Percentiles rank a stretch among this genome's conserved stretches.
Conservation (phyloP, 2,113 vertebrate species). For the Salvelinus alpinus region DNA sequence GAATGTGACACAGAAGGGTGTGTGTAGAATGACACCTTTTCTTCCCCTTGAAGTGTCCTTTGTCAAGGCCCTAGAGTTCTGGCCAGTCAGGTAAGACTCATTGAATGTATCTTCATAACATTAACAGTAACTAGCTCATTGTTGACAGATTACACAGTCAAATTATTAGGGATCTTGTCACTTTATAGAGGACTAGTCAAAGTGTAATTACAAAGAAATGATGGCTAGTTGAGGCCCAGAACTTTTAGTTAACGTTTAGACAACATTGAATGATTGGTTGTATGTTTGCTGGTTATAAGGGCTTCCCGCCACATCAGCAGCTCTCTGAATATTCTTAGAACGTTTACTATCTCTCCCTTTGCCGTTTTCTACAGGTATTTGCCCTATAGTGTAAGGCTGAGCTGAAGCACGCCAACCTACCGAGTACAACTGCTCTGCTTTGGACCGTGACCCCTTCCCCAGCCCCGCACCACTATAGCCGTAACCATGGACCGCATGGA, state of each 20-base stretch:
- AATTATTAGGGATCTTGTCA: background rate
- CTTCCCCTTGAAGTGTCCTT: background rate
- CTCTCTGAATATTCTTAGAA: background rate
- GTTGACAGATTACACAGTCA: conserved; percentile 13
- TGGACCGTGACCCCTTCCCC: background rate
- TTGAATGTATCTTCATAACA: background rate
- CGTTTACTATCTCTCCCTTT: background rate
- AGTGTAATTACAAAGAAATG: too few relatives aligned
- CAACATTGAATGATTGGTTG: too few relatives aligned
- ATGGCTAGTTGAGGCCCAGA: too few relatives aligned
- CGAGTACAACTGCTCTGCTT: background rate
- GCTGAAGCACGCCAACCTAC: background rate
- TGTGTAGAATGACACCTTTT: background rate
- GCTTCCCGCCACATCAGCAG: background rate
- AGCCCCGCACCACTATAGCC: conserved; percentile 24
- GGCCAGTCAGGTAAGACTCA: background rate
- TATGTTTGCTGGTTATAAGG: background rate
- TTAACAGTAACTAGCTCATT: background rate
- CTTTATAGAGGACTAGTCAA: background rate
- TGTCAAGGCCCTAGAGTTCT: background rate
- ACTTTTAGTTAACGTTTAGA: too few relatives aligned
- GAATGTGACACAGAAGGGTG: background rate
- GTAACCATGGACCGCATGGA: conserved; percentile 87
- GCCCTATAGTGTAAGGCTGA: background rate
- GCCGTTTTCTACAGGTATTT: background rate